phyloP scores from a whole-genome alignment of 2,888 invertebrate species.

The Phyllotreta cruciferae region DNA sequence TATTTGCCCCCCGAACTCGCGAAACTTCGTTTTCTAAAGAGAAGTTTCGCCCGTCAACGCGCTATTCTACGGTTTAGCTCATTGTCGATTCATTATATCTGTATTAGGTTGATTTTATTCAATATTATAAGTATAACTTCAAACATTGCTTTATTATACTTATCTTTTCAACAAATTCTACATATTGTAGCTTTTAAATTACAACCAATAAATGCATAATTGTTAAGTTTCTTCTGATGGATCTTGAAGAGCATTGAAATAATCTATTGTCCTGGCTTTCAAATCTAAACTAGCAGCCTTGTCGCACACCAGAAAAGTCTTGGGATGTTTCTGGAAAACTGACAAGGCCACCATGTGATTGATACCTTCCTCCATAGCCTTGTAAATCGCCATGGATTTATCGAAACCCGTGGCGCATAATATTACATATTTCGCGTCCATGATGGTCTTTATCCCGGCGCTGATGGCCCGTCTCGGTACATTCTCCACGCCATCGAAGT shows the following conservation, averaged over 20 bases:
- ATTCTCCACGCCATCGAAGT: conserved; percentile 87
- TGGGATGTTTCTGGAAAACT: conserved; percentile 95
- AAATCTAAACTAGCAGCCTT: conserved; percentile 97
- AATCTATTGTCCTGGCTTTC: conserved; percentile 97
- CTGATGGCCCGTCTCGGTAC: conserved; percentile 93
- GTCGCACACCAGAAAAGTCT: conserved; percentile 93
- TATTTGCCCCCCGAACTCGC: conserved; percentile 16
- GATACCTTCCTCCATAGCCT: conserved; percentile 97
- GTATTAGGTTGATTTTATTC: background rate
- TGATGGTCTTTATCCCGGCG: conserved; percentile 94
- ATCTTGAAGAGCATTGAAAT: conserved; percentile 69
- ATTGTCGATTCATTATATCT: conserved; percentile 11
- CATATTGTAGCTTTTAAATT: too few species aligned
- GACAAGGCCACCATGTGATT: conserved; percentile 99
- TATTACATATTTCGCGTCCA: conserved; percentile 92
- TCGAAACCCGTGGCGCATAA: conserved; percentile 95
- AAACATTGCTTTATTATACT: too few species aligned
- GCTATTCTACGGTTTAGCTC: conserved; percentile 10
- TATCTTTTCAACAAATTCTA: too few species aligned
- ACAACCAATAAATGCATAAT: too few species aligned
- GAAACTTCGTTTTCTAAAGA: conserved; percentile 18
- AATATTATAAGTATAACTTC: background rate
- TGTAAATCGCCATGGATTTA: conserved; percentile 95
- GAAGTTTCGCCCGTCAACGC: background rate
- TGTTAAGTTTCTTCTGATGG: too few species aligned